Conservation (phyloP, 2,888 invertebrate species). For the Brassicogethes aeneus region DNA sequence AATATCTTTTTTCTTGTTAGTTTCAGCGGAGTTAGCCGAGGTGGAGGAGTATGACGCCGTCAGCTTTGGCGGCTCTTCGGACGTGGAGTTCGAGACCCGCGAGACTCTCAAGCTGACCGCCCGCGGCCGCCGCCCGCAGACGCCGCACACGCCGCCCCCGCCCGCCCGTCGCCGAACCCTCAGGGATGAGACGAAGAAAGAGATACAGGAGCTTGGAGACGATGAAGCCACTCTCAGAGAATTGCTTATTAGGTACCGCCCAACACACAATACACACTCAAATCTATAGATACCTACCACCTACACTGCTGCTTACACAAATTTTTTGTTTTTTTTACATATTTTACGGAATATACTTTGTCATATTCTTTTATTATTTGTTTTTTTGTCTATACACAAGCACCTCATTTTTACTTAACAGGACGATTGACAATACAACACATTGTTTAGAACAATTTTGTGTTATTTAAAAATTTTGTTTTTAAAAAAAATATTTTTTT, state of each 20-base stretch:
- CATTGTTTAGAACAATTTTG: no score
- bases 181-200: constrained; percentile 77
- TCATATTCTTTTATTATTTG: no score
- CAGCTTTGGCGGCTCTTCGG: constrained; percentile 30
- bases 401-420: no score
- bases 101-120: constrained; percentile 44
- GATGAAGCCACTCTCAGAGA: constrained; percentile 92
- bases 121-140: constrained; percentile 33
- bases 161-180: constrained; percentile 36
- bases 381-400: no score
- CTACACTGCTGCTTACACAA: no score
- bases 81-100: constrained; percentile 33
- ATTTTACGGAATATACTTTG: no score
- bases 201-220: constrained; percentile 52
- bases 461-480: no score
- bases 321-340: no score
- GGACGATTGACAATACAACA: no score
- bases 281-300: no score
- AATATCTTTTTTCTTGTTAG: no score
- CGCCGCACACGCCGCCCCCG: constrained; percentile 31
- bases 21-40: constrained; percentile 41
- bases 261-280: constrained; percentile 2
- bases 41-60: constrained; percentile 42
- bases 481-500: no score
- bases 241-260: constrained; percentile 76